These are phyloP conservation scores for Tupaia tana DNA, from an alignment of 2,113 vertebrate species.

Conservation along the genomic window DNA sequence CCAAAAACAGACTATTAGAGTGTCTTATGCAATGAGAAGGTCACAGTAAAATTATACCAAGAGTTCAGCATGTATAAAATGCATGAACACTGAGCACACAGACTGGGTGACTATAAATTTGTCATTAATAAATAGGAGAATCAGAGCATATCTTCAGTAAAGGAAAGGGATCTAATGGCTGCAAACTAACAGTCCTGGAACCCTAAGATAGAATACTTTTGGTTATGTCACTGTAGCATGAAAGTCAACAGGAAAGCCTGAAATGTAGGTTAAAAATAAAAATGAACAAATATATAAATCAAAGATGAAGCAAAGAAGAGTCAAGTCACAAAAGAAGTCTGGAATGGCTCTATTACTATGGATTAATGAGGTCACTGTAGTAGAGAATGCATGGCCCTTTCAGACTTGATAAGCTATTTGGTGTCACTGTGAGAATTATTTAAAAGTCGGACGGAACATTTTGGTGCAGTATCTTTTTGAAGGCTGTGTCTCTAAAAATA, in stretches of 20 bases:
- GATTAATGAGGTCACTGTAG: background rate
- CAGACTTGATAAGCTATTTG: background rate
- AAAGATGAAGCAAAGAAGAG: background rate
- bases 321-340: background rate
- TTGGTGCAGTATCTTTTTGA: background rate
- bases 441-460: background rate
- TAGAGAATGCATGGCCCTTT: rapidly evolving
- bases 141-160: background rate
- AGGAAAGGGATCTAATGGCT: background rate
- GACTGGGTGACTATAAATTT: background rate
- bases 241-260: background rate
- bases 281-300: background rate
- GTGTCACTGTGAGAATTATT: background rate
- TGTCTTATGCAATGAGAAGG: too few relatives aligned
- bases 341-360: background rate
- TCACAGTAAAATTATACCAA: background rate
- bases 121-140: background rate
- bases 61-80: background rate
- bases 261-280: background rate
- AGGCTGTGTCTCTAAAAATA: background rate
- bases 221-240: background rate
- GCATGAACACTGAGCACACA: rapidly evolving
- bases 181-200: background rate
- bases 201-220: background rate
- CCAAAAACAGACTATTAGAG: background rate